Conservation (phyloP, 2,113 vertebrate species). For the Rhea pennata region DNA sequence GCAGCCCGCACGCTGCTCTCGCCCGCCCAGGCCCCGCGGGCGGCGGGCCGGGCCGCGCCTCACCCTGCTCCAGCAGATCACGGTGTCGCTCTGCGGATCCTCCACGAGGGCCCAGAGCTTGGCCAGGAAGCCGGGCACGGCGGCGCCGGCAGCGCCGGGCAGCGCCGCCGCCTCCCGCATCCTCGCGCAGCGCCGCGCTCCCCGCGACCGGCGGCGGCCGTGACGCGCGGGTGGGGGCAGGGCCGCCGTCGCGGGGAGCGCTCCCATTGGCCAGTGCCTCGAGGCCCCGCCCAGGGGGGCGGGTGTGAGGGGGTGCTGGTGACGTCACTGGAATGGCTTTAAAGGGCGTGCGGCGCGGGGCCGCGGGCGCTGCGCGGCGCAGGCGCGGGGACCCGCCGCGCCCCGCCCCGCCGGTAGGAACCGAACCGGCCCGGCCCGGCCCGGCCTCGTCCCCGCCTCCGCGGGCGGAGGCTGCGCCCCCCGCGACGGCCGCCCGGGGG, state of each 20-base stretch:
- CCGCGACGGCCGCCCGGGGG: no score
- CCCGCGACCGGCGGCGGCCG: rapidly evolving
- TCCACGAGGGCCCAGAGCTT: conserved; percentile 66
- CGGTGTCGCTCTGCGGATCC: conserved; percentile 29
- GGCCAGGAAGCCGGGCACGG: conserved; percentile 46
- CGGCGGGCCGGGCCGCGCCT: not conserved
- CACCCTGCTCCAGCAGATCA: conserved; percentile 61
- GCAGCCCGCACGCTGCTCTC: no score
- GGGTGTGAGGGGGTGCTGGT: no score
- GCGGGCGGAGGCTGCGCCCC: no score
- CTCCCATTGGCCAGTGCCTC: not conserved
- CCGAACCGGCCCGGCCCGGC: no score
- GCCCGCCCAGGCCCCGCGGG: no score
- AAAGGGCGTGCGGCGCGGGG: not conserved
- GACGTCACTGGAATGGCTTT: not conserved
- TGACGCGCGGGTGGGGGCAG: not conserved
- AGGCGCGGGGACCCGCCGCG: no score
- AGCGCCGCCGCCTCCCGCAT: not conserved
- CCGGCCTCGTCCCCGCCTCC: no score
- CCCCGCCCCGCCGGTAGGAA: no score
- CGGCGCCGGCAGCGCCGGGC: not conserved
- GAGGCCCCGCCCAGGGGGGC: not conserved
- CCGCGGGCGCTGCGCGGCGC: no score
- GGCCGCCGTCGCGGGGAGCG: rapidly evolving
- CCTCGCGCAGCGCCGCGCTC: not conserved